Conservation (phyloP, 2,797 vertebrate species). For the Acridotheres tristis region DNA sequence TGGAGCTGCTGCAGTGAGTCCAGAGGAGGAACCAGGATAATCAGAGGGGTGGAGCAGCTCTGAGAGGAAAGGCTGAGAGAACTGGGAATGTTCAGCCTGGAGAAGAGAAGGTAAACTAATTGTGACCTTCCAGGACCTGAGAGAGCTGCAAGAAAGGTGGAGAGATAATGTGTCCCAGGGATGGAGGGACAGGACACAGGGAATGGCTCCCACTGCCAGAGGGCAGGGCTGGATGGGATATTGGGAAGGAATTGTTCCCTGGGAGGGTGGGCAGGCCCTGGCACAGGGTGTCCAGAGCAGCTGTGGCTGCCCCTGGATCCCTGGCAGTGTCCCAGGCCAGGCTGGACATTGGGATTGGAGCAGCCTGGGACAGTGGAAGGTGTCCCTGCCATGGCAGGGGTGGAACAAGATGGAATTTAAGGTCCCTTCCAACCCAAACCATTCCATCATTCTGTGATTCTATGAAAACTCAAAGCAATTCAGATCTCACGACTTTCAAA, state of each 20-base stretch:
- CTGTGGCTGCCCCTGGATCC: background rate
- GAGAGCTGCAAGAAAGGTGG: background rate
- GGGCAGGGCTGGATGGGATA: background rate
- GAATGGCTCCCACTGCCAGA: background rate
- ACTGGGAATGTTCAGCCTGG: background rate
- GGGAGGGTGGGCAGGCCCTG: background rate
- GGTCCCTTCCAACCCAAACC: background rate
- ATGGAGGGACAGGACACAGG: background rate
- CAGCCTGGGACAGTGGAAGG: rapidly evolving
- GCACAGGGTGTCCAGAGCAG: background rate
- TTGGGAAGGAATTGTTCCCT: background rate
- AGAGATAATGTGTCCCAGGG: background rate
- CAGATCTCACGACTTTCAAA: background rate
- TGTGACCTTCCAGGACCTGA: background rate
- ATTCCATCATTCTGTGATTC: background rate
- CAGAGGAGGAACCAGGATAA: background rate
- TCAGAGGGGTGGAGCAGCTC: background rate
- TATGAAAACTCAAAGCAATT: background rate
- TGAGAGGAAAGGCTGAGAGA: background rate
- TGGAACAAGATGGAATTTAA: rapidly evolving
- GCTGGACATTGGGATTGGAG: background rate
- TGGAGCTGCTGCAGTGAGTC: background rate
- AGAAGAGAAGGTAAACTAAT: background rate
- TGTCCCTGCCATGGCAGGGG: background rate
- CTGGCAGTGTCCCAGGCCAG: background rate